Evolutionary conservation across 1,140 invertebrate genomes (phyloP), one percentile per base, ranked within the genome.

Genomic region (Ruditapes philippinarum): DNA sequence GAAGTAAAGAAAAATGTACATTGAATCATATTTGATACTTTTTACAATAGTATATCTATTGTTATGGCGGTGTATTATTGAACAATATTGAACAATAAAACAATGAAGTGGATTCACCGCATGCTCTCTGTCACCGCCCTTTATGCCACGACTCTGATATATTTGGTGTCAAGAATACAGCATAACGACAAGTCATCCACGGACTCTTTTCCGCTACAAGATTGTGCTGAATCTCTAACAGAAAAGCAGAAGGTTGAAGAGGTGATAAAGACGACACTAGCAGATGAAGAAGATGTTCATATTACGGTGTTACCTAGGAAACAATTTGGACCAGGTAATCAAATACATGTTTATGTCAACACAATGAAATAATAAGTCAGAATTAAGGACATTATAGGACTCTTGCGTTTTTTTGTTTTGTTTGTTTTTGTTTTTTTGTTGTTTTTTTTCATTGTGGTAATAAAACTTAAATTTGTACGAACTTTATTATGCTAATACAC

Each of bases 251-350:
- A 70, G 33, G 12, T 33, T 14, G 54, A 57, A 25, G n/a, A 57
- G 25, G 25, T 36, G 33, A 22, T 31, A 38, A 70, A 31, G 1
- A 38, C 31, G 1, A 36, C 14, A 1, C 9, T n/a, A 25, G 9
- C 25, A 57, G 33, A 19, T 1, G 19, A 38, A 38, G 12, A 70
- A 38, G 9, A 36, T 5, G 11, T 14, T 5, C 4, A 70, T 1
- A 36, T 38, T 22, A 36, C 17, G 19, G 36, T 70, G 17, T 70
- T 5, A 38, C 33, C 36, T 11, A 70, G 65, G 36, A 70, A 33
- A 70, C 65, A 70, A n/a, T 70, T 70, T n/a, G 65, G 65, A 38
- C 65, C 65, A 38, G 65, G 65, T 70, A 70, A 70, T n/a, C 19
- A 49, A 19, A 19, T 11, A 19, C 19, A 49, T 49, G 45, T 49